Conservation (phyloP, 2,113 vertebrate genomes). For the Lagenorhynchus albirostris region DNA sequence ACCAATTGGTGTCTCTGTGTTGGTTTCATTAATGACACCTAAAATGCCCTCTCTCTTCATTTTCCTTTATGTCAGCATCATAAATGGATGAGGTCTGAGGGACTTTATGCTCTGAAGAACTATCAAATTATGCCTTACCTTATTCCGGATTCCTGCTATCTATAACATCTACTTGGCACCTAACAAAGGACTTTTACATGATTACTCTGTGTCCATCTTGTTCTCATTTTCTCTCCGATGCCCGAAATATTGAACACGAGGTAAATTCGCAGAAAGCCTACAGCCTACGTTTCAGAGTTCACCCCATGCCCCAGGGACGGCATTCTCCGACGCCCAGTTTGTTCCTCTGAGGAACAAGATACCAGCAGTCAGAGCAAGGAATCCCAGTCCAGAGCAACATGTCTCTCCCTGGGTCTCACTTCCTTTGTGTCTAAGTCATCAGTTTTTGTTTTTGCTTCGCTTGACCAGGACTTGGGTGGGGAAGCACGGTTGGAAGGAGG, state of each 20-base stretch:
- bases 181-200: neutral
- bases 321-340: neutral
- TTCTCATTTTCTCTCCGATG: neutral
- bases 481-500: conserved; percentile 45
- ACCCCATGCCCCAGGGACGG: fast-evolving
- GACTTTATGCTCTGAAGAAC: neutral
- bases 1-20: neutral
- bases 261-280: neutral
- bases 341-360: neutral
- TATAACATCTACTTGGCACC: too few species aligned
- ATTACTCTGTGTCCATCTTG: neutral
- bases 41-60: neutral
- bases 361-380: neutral
- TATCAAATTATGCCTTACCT: neutral
- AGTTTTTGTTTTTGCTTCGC: conserved; percentile 24
- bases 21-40: neutral
- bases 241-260: neutral
- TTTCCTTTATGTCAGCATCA: neutral
- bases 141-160: neutral
- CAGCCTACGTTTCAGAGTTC: neutral
- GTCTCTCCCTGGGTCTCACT: neutral
- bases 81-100: neutral
- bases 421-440: conserved; percentile 8
- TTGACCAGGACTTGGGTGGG: conserved; percentile 57
- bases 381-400: neutral